These are phyloP conservation scores for Cyrtodaria siliqua DNA, from an alignment of 2,888 invertebrate species.

Conservation along the genomic window DNA sequence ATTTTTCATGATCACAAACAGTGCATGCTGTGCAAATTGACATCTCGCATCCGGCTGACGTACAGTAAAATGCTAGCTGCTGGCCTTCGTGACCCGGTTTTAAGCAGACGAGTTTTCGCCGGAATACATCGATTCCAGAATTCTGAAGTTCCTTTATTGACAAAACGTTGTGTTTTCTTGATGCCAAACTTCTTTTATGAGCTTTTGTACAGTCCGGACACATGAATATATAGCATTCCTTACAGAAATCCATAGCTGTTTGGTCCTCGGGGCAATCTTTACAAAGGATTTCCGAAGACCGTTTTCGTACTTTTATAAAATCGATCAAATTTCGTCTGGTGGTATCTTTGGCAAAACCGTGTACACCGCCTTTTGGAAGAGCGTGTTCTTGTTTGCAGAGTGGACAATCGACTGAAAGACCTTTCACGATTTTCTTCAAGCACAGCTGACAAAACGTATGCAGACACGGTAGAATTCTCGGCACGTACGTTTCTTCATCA, in stretches of 20 bases:
- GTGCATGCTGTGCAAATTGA: conserved; percentile 68
- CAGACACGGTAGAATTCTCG: conserved; percentile 65
- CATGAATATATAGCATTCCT: conserved; percentile 71
- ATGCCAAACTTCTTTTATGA: conserved; percentile 66
- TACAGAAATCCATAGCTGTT: conserved; percentile 66
- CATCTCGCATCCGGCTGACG: conserved; percentile 65
- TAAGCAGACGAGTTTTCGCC: conserved; percentile 59
- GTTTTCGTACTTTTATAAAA: conserved; percentile 64
- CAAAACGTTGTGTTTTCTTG: conserved; percentile 59
- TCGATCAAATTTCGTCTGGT: conserved; percentile 67
- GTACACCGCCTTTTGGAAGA: conserved; percentile 54
- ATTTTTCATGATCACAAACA: conserved; percentile 66
- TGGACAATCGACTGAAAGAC: conserved; percentile 52
- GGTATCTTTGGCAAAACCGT: conserved; percentile 66
- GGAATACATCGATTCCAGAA: conserved; percentile 66
- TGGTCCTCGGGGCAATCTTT: conserved; percentile 71
- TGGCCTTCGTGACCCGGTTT: conserved; percentile 68
- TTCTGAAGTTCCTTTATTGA: conserved; percentile 62
- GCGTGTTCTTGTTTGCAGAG: conserved; percentile 63
- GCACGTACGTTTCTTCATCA: conserved; percentile 63
- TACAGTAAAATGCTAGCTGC: conserved; percentile 66
- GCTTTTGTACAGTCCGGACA: conserved; percentile 66
- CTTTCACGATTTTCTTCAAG: conserved; percentile 54
- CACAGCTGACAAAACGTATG: conserved; percentile 70
- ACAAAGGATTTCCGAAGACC: conserved; percentile 66